Conservation (phyloP, 1,140 invertebrate species). For the Reticulitermes speratus region DNA sequence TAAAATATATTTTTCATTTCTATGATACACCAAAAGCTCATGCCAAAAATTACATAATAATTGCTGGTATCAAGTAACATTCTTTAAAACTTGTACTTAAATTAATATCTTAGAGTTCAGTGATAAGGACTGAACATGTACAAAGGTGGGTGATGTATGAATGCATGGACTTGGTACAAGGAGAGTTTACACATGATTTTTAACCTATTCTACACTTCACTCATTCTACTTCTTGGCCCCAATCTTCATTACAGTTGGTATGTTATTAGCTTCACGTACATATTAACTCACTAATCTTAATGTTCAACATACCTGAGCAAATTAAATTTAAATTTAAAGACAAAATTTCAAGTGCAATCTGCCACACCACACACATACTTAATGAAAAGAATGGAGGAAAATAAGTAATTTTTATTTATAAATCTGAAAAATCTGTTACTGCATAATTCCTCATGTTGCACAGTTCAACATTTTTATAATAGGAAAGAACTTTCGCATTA, state of each 20-base stretch:
- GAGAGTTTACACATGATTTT: neutral
- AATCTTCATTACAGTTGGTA: neutral
- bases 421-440: neutral
- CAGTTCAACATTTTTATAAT: neutral
- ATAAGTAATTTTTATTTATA: neutral
- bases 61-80: neutral
- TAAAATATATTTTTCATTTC: neutral
- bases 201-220: neutral
- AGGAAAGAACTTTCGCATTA: neutral
- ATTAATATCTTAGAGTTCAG: conserved; percentile 7
- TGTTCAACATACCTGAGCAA: conserved; percentile 6
- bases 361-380: neutral
- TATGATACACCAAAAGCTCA: neutral
- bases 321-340: neutral
- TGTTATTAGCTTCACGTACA: neutral
- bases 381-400: neutral
- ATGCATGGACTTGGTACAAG: neutral
- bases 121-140: neutral
- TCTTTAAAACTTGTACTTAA: neutral
- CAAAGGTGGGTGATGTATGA: conserved; percentile 18
- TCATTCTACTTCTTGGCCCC: neutral
- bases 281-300: neutral
- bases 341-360: neutral
- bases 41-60: neutral
- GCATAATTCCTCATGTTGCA: neutral